Base-by-base conservation (phyloP, 2,113 vertebrate species). In the Monopterus albus region DNA sequence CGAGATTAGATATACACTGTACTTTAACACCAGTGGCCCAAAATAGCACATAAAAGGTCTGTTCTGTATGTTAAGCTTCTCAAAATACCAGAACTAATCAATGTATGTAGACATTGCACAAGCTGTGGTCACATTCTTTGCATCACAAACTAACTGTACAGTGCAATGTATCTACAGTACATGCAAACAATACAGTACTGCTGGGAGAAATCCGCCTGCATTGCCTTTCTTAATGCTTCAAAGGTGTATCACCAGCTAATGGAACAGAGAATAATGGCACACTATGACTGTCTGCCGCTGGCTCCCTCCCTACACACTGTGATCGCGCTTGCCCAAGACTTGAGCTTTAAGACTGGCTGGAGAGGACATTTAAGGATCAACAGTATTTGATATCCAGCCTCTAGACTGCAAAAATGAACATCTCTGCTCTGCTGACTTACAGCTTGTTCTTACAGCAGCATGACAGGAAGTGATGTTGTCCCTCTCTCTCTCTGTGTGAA, bases 291-390 rank as follows among this genome's bases (percentile, higher is more conserved):
- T 55, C 53, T 61, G 29, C 29, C 8, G 29, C 29, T 31, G 29
- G 5, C 50, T 49, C 36, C 7, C 45, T 62, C 26, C 53, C 23
- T 55, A 31, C 63, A 49, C 33, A 43, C 61, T 67, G 60, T 45
- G 47, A 74, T 65, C 23, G 64, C 45, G 28, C 42, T 58, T 35
- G 43, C 65, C 55, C 55, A 43, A 64, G 53, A 59, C 75, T 35
- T n/a, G 23, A 78, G 65, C 60, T 71, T 51, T 61, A 47, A 71
- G 53, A 40, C 43, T 17, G 29, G 28, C 25, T 51, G 42, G 28
- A 62, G 28, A 72, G 62, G 51, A 57, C n/a, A 29, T 65, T 45
- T 7, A 29, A 71, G 55, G 67, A 65, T 51, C 53, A n/a, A n/a
- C n/a, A n/a, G n/a, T n/a, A n/a, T n/a, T n/a, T n/a, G n/a, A n/a